Base-by-base conservation (phyloP, 2,888 invertebrate genomes). In the Lithophane semibrunnea region DNA sequence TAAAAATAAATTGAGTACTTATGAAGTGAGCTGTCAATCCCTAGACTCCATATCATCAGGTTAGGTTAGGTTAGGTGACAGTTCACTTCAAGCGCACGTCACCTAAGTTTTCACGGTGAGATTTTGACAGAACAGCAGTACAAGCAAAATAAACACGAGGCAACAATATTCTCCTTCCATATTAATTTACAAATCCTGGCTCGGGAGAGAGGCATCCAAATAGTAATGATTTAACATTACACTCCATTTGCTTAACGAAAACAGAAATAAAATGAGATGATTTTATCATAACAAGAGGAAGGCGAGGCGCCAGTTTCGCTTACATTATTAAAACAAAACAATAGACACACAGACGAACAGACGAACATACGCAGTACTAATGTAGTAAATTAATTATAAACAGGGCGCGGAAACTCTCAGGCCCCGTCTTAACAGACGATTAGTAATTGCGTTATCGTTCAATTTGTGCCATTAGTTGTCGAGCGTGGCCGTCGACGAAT, bases 321-420 rank as follows among this genome's bases (percentile, higher is more conserved):
- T 86, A 83, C 82, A 84, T 87, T 90, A 91, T 91, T 90, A 87
- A 91, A 91, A 90, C 90, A 91, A 86, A 91, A 91, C 89, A 91
- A 88, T 87, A 89, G 89, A 88, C 81, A 85, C 77, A 81, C 77
- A 84, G 84, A 78, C 77, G 79, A 83, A 80, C 80, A 81, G 84
- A 78, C 79, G 79, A 83, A 80, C 80, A 81, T 83, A 82, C 82
- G 77, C 81, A 73, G 80, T 85, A 84, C 79, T 88, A 88, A 89
- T 88, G 84, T 88, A 86, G 85, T 87, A 89, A 91, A 91, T 90
- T 88, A 90, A 91, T 91, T 89, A 91, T 86, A 90, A 91, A 91
- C 88, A 91, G 81, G 77, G 87, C 84, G 83, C 82, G 84, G 84
- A 83, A 88, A 84, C 83, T 86, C 85, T 79, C 79, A 67, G 81